Evolutionary conservation across 2,797 vertebrate species (phyloP), one percentile per base, ranked within the genome.

Genomic region (Hypotaenidia philippensis): DNA sequence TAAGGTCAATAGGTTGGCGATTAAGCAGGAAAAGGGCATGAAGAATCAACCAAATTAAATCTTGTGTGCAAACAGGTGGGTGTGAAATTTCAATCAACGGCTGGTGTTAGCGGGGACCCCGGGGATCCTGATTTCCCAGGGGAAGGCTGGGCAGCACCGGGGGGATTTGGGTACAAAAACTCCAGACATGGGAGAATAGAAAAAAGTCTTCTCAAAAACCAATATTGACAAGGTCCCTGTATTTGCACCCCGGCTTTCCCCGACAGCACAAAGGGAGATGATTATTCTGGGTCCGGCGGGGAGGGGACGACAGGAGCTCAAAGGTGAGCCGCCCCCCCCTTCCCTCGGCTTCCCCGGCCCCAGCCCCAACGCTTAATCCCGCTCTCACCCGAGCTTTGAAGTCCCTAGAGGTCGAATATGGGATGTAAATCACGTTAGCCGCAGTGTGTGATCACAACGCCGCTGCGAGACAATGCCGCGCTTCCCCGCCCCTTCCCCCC

Each of bases 371-470:
- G 55, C 87, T 96, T 96, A 89, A 95, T 97, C 96, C 97, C 88
- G 81, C 63, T 95, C 89, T 96, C 80, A 50, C 93, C 63, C 8
- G 19, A 50, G 84, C 96, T 97, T 94, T 92, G 94, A 97, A 96
- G 94, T 91, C 55, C 10, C 20, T 87, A 85, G 96, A 97, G 93
- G 88, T 93, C 74, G 83, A 77, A 89, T 93, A 92, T 36, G 87
- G 94, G 94, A 90, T 87, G 96, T 97, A 93, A 98, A 98, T 98
- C 97, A 95, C 85, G 96, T 97, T 94, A 97, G 97, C 96, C 93
- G 97, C 98, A 97, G 66, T 74, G 95, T 93, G 91, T 96, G 98
- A 98, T 97, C 97, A 97, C 89, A 96, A 97, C 91, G 89, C 96
- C 82, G 14, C 83, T 59, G 64, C 7, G 23, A 92, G 69, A 75